Percentiles rank a stretch among this genome's conserved stretches.
Evolutionary conservation across 2,113 vertebrate genomes (phyloP).

Genomic region (Clarias gariepinus): DNA sequence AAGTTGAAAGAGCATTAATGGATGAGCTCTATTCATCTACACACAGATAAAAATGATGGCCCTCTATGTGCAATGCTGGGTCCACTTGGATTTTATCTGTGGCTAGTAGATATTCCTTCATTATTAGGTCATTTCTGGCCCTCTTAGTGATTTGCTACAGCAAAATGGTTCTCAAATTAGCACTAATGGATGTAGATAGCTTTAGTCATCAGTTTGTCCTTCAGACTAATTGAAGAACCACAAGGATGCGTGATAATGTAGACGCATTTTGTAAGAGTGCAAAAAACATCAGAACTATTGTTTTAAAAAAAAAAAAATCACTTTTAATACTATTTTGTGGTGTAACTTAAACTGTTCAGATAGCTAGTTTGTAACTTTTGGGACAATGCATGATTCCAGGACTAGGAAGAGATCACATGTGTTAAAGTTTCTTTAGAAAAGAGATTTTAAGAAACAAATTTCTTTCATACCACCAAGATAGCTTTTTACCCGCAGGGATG

Average conservation of each 20-base stretch:
- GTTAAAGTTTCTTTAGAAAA: neutral
- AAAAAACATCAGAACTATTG: neutral
- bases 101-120: slow-evolving; percentile 21
- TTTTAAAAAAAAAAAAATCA: neutral
- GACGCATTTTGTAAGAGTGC: neutral
- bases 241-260: neutral
- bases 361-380: neutral
- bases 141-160: neutral
- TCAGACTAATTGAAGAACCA: neutral
- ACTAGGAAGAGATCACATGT: neutral
- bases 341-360: neutral
- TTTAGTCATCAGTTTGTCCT: neutral
- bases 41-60: slow-evolving; percentile 67
- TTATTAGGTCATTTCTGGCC: neutral
- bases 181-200: neutral
- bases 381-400: neutral
- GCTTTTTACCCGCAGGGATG: neutral
- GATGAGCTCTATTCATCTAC: slow-evolving; percentile 60
- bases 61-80: slow-evolving; percentile 54
- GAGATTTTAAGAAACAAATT: neutral
- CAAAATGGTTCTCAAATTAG: neutral
- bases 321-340: neutral
- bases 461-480: neutral
- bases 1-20: slow-evolving; percentile 68
- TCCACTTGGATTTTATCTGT: slow-evolving; percentile 41